These are phyloP conservation scores for Brachyalestes nurse DNA, from an alignment of 2,797 vertebrate genomes.

Conservation along the genomic window DNA sequence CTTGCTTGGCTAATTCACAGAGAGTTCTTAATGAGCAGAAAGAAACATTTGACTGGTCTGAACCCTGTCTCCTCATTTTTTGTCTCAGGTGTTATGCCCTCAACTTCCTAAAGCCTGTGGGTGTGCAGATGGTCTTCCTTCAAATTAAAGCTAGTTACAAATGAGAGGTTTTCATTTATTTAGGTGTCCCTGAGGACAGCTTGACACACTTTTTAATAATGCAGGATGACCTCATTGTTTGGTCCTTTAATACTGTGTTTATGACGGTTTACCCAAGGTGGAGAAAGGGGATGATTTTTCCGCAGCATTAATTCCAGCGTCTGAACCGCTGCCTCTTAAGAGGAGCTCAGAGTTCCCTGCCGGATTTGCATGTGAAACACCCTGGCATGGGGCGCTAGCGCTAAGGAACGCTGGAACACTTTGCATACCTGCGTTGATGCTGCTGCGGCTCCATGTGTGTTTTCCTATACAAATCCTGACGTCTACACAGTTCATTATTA, in stretches of 20 bases:
- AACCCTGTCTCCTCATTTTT: neutral
- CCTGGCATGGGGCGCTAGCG: neutral
- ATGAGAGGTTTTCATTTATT: neutral
- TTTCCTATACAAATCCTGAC: neutral
- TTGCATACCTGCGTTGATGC: neutral
- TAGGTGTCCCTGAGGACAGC: slow-evolving; percentile 3
- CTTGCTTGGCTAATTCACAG: neutral
- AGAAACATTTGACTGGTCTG: neutral
- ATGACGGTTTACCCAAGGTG: neutral
- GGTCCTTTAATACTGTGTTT: neutral
- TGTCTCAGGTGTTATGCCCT: slow-evolving; percentile 43
- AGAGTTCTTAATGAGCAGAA: neutral
- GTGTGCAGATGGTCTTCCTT: neutral
- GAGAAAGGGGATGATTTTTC: neutral
- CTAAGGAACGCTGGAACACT: neutral
- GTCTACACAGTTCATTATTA: slow-evolving; percentile 1
- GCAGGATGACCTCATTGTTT: neutral
- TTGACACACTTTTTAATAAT: slow-evolving; percentile 6
- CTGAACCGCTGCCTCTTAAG: neutral
- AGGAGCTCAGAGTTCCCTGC: neutral
- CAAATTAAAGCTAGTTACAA: neutral
- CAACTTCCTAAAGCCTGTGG: slow-evolving; percentile 20
- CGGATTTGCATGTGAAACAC: neutral
- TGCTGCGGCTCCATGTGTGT: neutral
- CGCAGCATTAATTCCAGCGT: slow-evolving; percentile 2